A percentile compares a stretch with the other conserved stretches of the same genome.
Evolutionary conservation across 2,888 invertebrate genomes (phyloP).

Genomic region (Drosophila mercatorum): DNA sequence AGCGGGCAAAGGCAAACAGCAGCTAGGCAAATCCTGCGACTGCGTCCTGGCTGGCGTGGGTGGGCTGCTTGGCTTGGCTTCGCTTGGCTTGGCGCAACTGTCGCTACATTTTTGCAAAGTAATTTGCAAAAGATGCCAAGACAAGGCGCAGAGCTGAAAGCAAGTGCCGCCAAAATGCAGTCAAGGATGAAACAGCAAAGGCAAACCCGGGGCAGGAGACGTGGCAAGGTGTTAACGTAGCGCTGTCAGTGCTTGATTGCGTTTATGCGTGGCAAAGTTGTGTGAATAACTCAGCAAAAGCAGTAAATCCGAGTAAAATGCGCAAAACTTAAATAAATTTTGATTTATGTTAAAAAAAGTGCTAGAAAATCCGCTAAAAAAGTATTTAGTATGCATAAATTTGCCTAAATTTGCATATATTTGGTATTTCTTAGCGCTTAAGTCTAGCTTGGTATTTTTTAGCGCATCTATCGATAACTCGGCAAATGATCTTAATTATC

Average conservation of each 20-base stretch:
- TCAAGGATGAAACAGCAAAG: constrained; percentile 70
- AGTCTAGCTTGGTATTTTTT: neutral
- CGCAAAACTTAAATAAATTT: neutral
- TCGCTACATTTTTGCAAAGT: constrained; percentile 79
- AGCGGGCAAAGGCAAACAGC: constrained; percentile 60
- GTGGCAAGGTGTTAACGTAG: constrained; percentile 71
- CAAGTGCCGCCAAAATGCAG: constrained; percentile 78
- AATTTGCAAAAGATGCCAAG: constrained; percentile 77
- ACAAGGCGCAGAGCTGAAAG: constrained; percentile 59
- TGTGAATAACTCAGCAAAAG: constrained; percentile 11
- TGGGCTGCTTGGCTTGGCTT: neutral
- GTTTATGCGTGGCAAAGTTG: constrained; percentile 51
- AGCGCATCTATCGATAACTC: constrained; percentile 3
- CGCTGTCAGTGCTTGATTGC: constrained; percentile 47
- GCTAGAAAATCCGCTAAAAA: neutral
- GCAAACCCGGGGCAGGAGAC: constrained; percentile 8
- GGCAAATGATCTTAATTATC: neutral
- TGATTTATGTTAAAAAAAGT: neutral
- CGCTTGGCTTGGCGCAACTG: constrained; percentile 34
- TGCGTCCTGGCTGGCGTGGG: constrained; percentile 25
- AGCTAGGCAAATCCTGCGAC: constrained; percentile 46
- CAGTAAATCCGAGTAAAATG: neutral
- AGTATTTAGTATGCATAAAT: neutral
- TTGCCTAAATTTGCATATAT: neutral
- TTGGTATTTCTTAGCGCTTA: neutral